A percentile compares a stretch with the other conserved stretches of the same genome.
phyloP scores from a whole-genome alignment of 37 sponge, comb jelly and placozoan species.

The Oopsacas minuta region DNA sequence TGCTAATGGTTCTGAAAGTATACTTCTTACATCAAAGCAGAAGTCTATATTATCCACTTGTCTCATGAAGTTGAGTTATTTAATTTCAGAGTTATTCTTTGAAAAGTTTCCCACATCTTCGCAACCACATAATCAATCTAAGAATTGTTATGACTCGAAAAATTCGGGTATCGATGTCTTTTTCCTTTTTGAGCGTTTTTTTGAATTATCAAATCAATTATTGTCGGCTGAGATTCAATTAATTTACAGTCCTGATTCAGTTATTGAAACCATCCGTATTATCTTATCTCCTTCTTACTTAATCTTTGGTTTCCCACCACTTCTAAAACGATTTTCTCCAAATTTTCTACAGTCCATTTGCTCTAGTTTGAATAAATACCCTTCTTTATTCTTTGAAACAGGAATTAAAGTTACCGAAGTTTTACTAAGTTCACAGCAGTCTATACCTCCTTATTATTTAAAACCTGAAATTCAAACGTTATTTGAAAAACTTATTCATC shows the following conservation, averaged over 20 bases:
- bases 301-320: neutral
- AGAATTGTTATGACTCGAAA: neutral
- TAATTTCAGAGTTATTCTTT: neutral
- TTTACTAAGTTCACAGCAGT: neutral
- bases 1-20: neutral
- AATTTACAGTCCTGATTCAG: neutral
- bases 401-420: neutral
- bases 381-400: neutral
- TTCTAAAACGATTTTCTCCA: neutral
- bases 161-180: neutral
- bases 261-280: neutral
- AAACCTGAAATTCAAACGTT: neutral
- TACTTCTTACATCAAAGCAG: neutral
- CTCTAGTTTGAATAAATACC: neutral
- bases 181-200: neutral
- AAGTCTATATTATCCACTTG: neutral
- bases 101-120: neutral
- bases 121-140: neutral
- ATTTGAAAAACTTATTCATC: neutral
- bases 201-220: neutral
- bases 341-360: neutral
- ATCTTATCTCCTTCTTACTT: neutral
- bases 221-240: neutral
- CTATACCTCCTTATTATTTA: neutral
- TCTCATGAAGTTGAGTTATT: neutral